A percentile compares a stretch with the other conserved stretches of the same genome.
phyloP scores from a whole-genome alignment of 2,888 invertebrate genomes.

The Plagiodera versicolora region DNA sequence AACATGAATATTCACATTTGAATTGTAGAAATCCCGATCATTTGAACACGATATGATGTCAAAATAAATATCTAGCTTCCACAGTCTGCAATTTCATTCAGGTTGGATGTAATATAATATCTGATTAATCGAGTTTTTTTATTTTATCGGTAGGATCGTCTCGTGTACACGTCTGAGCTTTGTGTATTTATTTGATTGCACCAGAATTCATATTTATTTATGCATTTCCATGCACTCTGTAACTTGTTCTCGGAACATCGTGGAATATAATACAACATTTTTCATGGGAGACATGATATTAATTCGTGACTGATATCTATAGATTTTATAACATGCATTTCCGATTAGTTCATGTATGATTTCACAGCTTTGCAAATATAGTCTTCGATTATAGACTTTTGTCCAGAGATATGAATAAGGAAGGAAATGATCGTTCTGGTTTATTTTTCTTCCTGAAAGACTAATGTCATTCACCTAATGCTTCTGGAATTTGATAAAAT shows the following conservation, averaged over 20 bases:
- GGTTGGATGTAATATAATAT: slow-evolving; percentile 37
- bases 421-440: too few relatives aligned
- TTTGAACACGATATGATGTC: neutral
- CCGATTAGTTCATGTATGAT: too few relatives aligned
- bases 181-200: slow-evolving; percentile 40
- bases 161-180: slow-evolving; percentile 37
- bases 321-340: neutral
- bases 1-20: neutral
- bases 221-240: slow-evolving; percentile 16
- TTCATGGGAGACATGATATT: neutral
- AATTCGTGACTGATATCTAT: neutral
- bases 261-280: neutral
- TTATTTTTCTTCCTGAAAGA: too few relatives aligned
- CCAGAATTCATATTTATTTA: slow-evolving; percentile 26
- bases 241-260: neutral
- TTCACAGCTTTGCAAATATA: too few relatives aligned
- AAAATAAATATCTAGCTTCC: neutral
- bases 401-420: too few relatives aligned
- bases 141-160: slow-evolving; percentile 38
- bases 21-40: neutral
- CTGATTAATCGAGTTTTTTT: slow-evolving; percentile 39
- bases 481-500: too few relatives aligned
- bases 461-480: too few relatives aligned
- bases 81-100: neutral
- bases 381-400: too few relatives aligned